phyloP scores from a whole-genome alignment of 2,113 vertebrate genomes.

The Elgaria multicarinata region DNA sequence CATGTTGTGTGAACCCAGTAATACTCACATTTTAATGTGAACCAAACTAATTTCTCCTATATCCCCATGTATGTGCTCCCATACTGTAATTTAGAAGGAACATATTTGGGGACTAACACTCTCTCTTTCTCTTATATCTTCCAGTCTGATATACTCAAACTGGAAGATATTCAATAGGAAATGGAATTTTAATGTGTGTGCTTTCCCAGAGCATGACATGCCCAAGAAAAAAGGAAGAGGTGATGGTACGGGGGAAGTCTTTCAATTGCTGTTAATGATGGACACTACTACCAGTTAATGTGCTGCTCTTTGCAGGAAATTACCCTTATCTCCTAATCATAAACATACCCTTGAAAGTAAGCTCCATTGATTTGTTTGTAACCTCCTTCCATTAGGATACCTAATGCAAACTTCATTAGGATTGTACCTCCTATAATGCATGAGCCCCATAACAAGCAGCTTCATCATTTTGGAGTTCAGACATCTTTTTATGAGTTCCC shows the following conservation, averaged over 20 bases:
- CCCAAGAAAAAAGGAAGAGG: not conserved
- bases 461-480: slow-evolving; percentile 48
- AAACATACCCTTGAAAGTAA: not conserved
- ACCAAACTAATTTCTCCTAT: no score
- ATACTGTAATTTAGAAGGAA: not conserved
- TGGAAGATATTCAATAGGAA: not conserved
- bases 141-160: not conserved
- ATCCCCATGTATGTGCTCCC: not conserved
- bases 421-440: not conserved
- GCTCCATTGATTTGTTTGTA: not conserved
- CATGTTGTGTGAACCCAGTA: no score
- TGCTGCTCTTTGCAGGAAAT: slow-evolving; percentile 60
- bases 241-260: not conserved
- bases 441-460: slow-evolving; percentile 48
- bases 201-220: not conserved
- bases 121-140: no score
- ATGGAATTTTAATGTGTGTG: not conserved
- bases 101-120: not conserved
- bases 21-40: no score
- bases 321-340: slow-evolving; percentile 13
- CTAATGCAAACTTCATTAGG: slow-evolving; percentile 2
- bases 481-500: not conserved
- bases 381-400: not conserved
- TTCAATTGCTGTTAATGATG: slow-evolving; percentile 38
- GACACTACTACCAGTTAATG: slow-evolving; percentile 36